These are phyloP conservation scores for Punctoribates punctum DNA, from an alignment of 2,888 invertebrate species.

Conservation along the genomic window DNA sequence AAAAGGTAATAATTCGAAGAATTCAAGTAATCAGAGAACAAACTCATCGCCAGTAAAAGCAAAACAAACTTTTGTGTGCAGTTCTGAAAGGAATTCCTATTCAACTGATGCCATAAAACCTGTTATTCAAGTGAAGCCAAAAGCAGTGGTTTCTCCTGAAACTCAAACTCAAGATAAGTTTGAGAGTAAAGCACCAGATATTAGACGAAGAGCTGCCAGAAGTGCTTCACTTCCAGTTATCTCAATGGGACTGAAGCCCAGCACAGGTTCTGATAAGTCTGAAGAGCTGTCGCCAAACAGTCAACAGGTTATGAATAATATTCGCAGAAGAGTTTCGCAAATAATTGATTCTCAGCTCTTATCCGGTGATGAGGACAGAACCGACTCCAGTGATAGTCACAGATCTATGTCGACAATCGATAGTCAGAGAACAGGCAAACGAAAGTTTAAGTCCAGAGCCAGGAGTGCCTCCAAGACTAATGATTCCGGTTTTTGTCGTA, in stretches of 20 bases:
- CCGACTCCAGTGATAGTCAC: background rate
- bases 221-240: constrained; percentile 23
- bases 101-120: constrained; percentile 23
- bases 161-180: background rate
- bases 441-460: no score
- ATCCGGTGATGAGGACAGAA: background rate
- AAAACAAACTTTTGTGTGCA: background rate
- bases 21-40: constrained; percentile 3
- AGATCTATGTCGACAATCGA: background rate
- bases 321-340: constrained; percentile 12
- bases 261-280: background rate
- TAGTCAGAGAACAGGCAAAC: background rate
- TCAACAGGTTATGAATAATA: background rate
- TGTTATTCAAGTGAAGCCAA: constrained; percentile 13
- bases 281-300: background rate
- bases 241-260: background rate
- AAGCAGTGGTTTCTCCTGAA: background rate
- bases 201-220: background rate
- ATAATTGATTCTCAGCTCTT: constrained; percentile 31
- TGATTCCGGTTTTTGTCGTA: background rate
- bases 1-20: background rate
- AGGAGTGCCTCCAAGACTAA: background rate
- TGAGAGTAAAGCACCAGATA: background rate
- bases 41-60: constrained; percentile 29
- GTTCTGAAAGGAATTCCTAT: background rate